Base-by-base conservation (phyloP, 2,888 invertebrate species). In the Thera britannica region DNA sequence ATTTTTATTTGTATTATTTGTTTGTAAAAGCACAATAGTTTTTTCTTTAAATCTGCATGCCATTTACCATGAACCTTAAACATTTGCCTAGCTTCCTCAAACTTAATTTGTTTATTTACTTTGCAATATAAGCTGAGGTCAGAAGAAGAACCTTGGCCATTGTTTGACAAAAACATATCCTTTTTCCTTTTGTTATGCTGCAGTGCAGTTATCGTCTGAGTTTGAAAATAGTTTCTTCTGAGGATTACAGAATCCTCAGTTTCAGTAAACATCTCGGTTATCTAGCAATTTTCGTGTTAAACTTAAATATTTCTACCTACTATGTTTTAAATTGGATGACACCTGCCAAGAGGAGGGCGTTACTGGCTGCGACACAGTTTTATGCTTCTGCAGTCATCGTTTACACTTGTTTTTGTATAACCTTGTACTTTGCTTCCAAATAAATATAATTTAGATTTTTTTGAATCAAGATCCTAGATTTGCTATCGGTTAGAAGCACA, bases 1-100 rank as follows among this genome's bases (percentile, higher is more conserved):
- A 73, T 70, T 34, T 23, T 23, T 23, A 23, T 23, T 62, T 48
- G 23, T 35, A 4, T 49, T 55, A 51, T 36, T 55, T 48, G 2
- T 34, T 34, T 38, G n/a, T 36, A 34, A 8, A 23, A 2, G 8
- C 9, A 34, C 34, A 36, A 11, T 35, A 1, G 2, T 9, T 55
- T 52, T 52, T 52, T 52, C 4, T 51, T 12, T 12, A 2, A 51
- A 51, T 12, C 23, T 52, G 52, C 34, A 52, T 52, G 52, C 34
- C 8, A 9, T 2, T 2, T 2, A 7, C 44, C 44, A 44, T 44
- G 44, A 7, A 6, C 44, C 44, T 46, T 9, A 46, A 46, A 46
- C 7, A 46, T 46, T 44, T 46, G 9, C 9, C 9, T 9, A 46
- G 44, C 44, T 46, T 46, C 44, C 44, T 46, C 44, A 46, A 46